Percentiles rank a stretch among this genome's conserved stretches.
Evolutionary conservation across 2,888 invertebrate species (phyloP).

Genomic region (Lampropteryx suffumata): DNA sequence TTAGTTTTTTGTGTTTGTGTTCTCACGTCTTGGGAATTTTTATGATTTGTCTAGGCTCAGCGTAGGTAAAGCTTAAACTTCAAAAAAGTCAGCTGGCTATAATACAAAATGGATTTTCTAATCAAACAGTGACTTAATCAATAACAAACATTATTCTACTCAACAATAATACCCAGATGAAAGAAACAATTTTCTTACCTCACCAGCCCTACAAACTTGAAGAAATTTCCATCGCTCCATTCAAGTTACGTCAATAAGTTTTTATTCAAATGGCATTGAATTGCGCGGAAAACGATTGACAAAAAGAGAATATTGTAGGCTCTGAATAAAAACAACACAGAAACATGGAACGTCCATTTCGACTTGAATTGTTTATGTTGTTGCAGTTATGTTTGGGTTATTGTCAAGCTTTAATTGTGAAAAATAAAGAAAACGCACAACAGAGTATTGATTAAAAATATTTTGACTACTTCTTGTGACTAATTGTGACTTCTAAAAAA

Average conservation of each 20-base stretch:
- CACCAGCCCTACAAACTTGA: slow-evolving; percentile 12
- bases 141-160: slow-evolving; percentile 1
- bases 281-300: slow-evolving; percentile 32
- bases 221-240: slow-evolving; percentile 22
- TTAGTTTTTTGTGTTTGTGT: slow-evolving; percentile 27
- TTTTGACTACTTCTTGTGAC: no score
- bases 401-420: slow-evolving; percentile 5
- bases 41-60: not conserved
- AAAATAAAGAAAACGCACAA: not conserved
- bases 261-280: slow-evolving; percentile 47
- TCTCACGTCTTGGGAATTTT: slow-evolving; percentile 28
- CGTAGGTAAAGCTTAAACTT: no score
- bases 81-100: no score
- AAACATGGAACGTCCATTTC: slow-evolving; percentile 19
- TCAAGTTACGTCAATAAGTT: slow-evolving; percentile 35
- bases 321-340: slow-evolving; percentile 31
- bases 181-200: slow-evolving; percentile 22
- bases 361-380: slow-evolving; percentile 30
- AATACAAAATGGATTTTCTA: not conserved
- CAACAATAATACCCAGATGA: slow-evolving; percentile 8
- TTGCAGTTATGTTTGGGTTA: slow-evolving; percentile 18
- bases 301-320: slow-evolving; percentile 44
- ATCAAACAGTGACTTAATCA: not conserved
- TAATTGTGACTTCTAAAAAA: no score
- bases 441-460: not conserved